phyloP scores from a whole-genome alignment of 2,888 invertebrate genomes.

The Timema cristinae region DNA sequence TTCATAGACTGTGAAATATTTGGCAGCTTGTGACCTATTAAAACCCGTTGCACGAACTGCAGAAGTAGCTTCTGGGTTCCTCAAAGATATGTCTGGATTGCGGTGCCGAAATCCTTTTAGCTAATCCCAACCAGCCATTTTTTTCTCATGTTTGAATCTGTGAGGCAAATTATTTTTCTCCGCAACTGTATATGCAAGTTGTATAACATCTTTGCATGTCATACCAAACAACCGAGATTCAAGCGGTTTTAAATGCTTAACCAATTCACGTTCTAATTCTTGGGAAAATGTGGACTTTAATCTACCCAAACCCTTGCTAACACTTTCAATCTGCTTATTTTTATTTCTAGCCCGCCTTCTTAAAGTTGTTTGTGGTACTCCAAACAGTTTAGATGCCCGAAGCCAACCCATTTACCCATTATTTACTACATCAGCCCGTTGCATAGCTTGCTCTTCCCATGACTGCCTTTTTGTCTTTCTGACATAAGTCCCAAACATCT shows the following conservation, averaged over 20 bases:
- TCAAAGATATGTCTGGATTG: constrained; percentile 4
- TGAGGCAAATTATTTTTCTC: neutral
- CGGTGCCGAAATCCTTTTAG: neutral
- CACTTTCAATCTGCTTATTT: neutral
- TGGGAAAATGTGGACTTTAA: neutral
- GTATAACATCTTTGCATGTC: neutral
- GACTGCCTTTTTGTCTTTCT: too few relatives aligned
- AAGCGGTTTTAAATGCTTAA: neutral
- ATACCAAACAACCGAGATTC: constrained; percentile 11
- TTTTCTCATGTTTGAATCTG: neutral
- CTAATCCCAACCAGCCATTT: constrained; percentile 3
- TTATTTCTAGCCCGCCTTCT: neutral
- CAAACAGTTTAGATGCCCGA: neutral
- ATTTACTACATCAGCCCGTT: neutral
- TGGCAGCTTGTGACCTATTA: neutral
- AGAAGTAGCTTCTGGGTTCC: constrained; percentile 7
- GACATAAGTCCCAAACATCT: too few relatives aligned
- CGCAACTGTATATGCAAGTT: neutral
- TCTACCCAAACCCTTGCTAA: neutral
- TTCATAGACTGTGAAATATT: neutral
- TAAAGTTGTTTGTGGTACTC: constrained; percentile 7
- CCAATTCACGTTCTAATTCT: neutral
- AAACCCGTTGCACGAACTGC: neutral
- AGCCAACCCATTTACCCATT: neutral
- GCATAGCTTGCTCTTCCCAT: too few relatives aligned